Base-by-base conservation (phyloP, 2,797 vertebrate genomes). In the Benthosema pterotum region DNA sequence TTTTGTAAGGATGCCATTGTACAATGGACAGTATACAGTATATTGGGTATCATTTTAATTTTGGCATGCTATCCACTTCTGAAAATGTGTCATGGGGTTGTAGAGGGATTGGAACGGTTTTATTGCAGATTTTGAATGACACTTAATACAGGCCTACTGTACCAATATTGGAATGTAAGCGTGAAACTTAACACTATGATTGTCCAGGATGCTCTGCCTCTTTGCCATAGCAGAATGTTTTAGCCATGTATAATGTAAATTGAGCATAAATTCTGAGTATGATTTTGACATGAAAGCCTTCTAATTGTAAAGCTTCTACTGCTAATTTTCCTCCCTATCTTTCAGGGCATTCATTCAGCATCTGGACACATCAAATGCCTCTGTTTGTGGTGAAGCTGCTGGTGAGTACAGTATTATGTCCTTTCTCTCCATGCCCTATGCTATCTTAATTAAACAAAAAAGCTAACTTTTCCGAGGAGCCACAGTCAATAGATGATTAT, bases 351-450 rank as follows among this genome's bases (percentile, higher is more conserved):
- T 94, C 42, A 61, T 89, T 78, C 94, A 95, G 81, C 91, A 85
- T 75, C 87, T 95, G 71, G 92, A 94, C 74, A 68, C 89, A 4
- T 92, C 90, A 0, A 93, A 92, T 65, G 90, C 92, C 1, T 89
- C 91, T 0, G 74, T 91, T 56, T 95, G 94, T 47, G 90, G 79
- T 57, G 82, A 90, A 48, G 87, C 82, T 66, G 82, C 86, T 74
- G 93, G 94, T 95, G 78, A 87, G 88, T 59, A 64, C 42, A 9
- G 5, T 13, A 47, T 79, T 78, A 82, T 85, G 78, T 82, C 48
- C 69, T 65, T n/a, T 52, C 52, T 65, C 68, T 67, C 67, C 61
- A 57, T 59, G 57, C 63, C 63, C 60, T 60, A 64, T 70, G 56
- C 32, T 50, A 52, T 83, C 80, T 82, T 77, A 69, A 83, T 89